Base-by-base conservation (phyloP, 1,140 invertebrate genomes). In the Chelonus insularis region DNA sequence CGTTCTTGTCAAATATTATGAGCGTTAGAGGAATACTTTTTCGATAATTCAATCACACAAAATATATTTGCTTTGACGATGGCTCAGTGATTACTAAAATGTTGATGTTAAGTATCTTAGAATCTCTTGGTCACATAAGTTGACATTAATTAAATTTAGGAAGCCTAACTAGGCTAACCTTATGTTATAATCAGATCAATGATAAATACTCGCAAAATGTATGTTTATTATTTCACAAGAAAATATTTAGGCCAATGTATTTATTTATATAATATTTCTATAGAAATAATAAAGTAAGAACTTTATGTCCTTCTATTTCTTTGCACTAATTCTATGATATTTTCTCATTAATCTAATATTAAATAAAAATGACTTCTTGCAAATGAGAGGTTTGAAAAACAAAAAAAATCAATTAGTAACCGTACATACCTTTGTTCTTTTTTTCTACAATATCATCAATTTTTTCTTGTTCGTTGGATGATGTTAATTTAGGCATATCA, bases 371-470 rank as follows among this genome's bases (percentile, higher is more conserved):
- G n/a, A n/a, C n/a, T n/a, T n/a, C n/a, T n/a, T n/a, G n/a, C n/a
- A n/a, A n/a, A 29, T 55, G 21, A 36, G 47, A 62, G 18, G 20
- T 1, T 48, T 41, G 12, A 29, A 34, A 60, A 51, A 14, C 12
- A 23, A 20, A 9, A 51, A 4, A 6, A 51, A 51, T 29, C 11
- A 12, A 48, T 36, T 12, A 39, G 3, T 39, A n/a, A 5, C 7
- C 14, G 21, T 64, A 63, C 67, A 60, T 79, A 82, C 79, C 78
- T 78, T 72, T 69, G 60, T 76, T 71, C 67, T 80, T 73, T 65
- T 78, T 76, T 61, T 75, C 71, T 45, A 76, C 64, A 7, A 71
- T 77, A 58, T 80, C 77, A 4, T 68, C 71, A 60, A 82, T 78
- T 54, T 79, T 73, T 70, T 82, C 79, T 47, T 70, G 71, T 60